Evolutionary conservation across 1,140 invertebrate genomes (phyloP).

Genomic region (Aplysia californica): DNA sequence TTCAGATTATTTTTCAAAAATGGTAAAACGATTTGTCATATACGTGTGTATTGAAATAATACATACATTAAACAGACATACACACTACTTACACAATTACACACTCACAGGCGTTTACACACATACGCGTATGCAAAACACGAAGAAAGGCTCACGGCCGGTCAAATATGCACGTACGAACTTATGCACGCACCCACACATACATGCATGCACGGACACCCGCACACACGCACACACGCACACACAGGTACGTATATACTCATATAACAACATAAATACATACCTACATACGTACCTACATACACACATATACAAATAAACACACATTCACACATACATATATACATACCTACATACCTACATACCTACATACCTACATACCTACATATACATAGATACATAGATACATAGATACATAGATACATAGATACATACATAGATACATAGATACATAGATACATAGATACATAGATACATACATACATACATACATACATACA

Average conservation of each 20-base stretch:
- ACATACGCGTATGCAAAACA: constrained; percentile 6
- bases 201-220: constrained; percentile 12
- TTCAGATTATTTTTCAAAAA: no score
- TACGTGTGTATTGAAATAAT: no score
- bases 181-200: constrained; percentile 6
- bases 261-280: not conserved
- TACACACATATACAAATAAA: no score
- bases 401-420: constrained; percentile 29
- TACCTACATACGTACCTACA: constrained; percentile 7
- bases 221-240: constrained; percentile 2
- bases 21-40: no score
- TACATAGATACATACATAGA: constrained; percentile 28
- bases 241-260: constrained; percentile 11
- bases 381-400: no score
- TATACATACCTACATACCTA: no score
- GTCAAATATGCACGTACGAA: constrained; percentile 1
- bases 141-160: not conserved
- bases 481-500: constrained; percentile 34
- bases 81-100: constrained; percentile 10
- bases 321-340: no score
- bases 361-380: no score
- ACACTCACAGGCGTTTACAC: constrained; percentile 6
- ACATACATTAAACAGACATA: no score
- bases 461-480: constrained; percentile 29
- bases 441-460: constrained; percentile 33